phyloP scores from a whole-genome alignment of 2,797 vertebrate species.

The Syncerus caffer region DNA sequence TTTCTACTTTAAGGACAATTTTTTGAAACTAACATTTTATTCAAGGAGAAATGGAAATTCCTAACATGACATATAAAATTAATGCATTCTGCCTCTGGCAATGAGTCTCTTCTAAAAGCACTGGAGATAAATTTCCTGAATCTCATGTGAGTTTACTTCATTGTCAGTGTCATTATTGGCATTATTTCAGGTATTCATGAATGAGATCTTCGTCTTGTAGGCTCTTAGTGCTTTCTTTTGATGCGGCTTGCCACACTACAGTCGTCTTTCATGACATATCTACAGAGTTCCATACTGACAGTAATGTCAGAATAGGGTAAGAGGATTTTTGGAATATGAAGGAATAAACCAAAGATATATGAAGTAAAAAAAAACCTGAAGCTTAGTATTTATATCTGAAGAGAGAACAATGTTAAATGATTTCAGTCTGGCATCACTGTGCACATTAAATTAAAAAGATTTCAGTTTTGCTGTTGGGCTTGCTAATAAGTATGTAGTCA shows the following conservation, averaged over 20 bases:
- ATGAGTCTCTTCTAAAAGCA: constrained; percentile 61
- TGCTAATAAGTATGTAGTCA: not conserved
- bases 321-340: constrained; percentile 28
- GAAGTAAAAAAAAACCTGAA: constrained; percentile 31
- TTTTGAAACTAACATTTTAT: constrained; percentile 47
- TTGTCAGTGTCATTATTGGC: constrained; percentile 62
- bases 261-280: constrained; percentile 46
- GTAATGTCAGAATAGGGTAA: not conserved
- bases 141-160: constrained; percentile 55
- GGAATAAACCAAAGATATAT: constrained; percentile 42
- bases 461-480: constrained; percentile 21
- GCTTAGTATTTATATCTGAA: not conserved
- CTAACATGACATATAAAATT: constrained; percentile 53
- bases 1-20: constrained; percentile 55
- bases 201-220: constrained; percentile 8
- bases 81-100: constrained; percentile 70
- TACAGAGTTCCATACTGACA: constrained; percentile 47
- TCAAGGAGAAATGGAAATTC: constrained; percentile 70
- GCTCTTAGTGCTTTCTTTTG: not conserved
- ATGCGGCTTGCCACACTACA: not conserved
- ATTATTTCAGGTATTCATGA: constrained; percentile 50
- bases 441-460: constrained; percentile 2
- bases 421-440: constrained; percentile 18
- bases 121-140: constrained; percentile 53
- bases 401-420: not conserved